A percentile compares a stretch with the other conserved stretches of the same genome.
Evolutionary conservation across 2,113 vertebrate genomes (phyloP).

Genomic region (Callospermophilus lateralis): DNA sequence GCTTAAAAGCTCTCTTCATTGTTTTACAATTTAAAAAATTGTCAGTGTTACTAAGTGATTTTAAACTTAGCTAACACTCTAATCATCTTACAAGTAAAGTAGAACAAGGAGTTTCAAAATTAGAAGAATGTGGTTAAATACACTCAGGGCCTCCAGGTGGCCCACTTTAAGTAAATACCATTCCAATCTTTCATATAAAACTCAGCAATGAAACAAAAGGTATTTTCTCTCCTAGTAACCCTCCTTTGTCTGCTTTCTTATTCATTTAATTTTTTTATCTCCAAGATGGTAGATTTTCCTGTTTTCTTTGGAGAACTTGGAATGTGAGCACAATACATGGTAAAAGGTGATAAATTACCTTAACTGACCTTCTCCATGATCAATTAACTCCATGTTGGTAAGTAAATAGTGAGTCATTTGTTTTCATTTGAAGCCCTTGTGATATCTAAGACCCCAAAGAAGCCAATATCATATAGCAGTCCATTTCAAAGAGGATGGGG

Average conservation of each 20-base stretch:
- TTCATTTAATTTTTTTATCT: slow-evolving; percentile 22
- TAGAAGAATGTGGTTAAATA: not conserved
- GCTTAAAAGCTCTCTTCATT: not conserved
- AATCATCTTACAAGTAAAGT: not conserved
- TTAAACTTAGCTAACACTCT: not conserved
- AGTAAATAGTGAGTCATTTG: slow-evolving; percentile 53
- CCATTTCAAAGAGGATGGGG: slow-evolving; percentile 24
- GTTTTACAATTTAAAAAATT: not conserved
- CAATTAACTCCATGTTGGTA: slow-evolving; percentile 40
- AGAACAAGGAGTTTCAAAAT: not conserved
- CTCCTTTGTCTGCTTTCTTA: not conserved
- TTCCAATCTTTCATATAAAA: not conserved
- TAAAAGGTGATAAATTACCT: slow-evolving; percentile 62
- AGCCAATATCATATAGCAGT: not conserved
- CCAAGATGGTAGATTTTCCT: slow-evolving; percentile 42
- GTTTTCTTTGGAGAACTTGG: slow-evolving; percentile 60
- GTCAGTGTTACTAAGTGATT: not conserved
- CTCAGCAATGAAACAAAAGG: not conserved
- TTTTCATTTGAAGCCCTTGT: slow-evolving; percentile 56
- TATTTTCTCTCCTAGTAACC: not conserved
- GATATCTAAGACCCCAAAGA: not conserved
- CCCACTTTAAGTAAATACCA: not conserved
- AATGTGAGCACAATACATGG: not conserved
- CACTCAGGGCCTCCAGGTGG: not conserved
- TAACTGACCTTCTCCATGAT: slow-evolving; percentile 56